A percentile compares a stretch with the other conserved stretches of the same genome.
These are phyloP conservation scores for Erpobdella octoculata DNA, from an alignment of 2,888 invertebrate genomes.

Conservation along the genomic window DNA sequence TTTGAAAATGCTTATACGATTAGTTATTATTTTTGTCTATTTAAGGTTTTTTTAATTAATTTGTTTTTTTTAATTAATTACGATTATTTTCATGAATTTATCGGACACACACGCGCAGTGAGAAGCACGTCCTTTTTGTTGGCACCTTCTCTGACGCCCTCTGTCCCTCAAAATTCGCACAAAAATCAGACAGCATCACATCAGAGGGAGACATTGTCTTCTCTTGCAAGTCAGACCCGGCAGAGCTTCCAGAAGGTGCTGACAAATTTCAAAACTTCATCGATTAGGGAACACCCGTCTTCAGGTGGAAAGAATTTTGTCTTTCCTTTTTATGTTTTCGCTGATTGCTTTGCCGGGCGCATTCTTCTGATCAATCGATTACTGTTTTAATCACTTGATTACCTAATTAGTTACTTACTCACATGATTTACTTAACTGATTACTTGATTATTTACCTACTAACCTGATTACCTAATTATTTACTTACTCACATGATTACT, in stretches of 20 bases:
- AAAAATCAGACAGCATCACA: neutral
- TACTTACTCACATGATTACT: too few relatives aligned
- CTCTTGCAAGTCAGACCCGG: slow-evolving; percentile 15
- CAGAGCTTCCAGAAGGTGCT: slow-evolving; percentile 28
- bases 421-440: too few relatives aligned
- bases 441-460: too few relatives aligned
- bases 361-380: neutral
- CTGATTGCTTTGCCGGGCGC: neutral
- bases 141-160: neutral
- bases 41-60: too few relatives aligned
- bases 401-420: neutral
- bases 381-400: neutral
- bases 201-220: slow-evolving; percentile 12
- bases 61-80: too few relatives aligned
- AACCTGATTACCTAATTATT: too few relatives aligned
- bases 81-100: too few relatives aligned
- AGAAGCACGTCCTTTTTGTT: slow-evolving; percentile 13
- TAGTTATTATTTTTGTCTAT: too few relatives aligned
- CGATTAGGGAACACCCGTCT: slow-evolving; percentile 39
- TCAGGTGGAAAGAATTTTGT: neutral
- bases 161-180: neutral
- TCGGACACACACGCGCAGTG: too few relatives aligned
- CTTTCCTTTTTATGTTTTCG: neutral
- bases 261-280: slow-evolving; percentile 43
- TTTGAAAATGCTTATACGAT: too few relatives aligned